Evolutionary conservation across 2,888 invertebrate genomes (phyloP), one percentile per base, ranked within the genome.

Genomic region (Aethes cnicana): DNA sequence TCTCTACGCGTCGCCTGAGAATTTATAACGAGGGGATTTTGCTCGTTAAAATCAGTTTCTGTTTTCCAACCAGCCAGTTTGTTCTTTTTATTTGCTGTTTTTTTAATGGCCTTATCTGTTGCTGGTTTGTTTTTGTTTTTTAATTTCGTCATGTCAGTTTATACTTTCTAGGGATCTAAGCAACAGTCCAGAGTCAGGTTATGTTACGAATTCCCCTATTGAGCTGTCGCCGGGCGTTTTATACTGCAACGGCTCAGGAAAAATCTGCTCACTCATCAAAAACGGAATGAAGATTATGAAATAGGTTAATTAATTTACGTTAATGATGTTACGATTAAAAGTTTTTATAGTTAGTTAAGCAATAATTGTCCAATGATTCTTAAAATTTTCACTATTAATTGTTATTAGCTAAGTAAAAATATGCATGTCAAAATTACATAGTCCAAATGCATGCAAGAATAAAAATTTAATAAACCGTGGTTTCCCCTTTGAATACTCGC

Each of bases 101-200:
- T 6, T 12, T 4, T 12, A 12, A 12, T 12, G 0, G 7, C 2
- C 6, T 14, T 3, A 14, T 30, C 14, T 16, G 14, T 16, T n/a
- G 8, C 39, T 12, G 7, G 11, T 25, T 3, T n/a, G 9, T 16
- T 2, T 16, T 2, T 7, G 8, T 11, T 11, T 3, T 6, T 36
- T 21, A 20, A 21, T 17, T 21, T 21, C 20, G 8, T 12, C 4
- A n/a, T n/a, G 1, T 4, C 4, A 21, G 37, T 5, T n/a, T 28
- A 36, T 16, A 14, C n/a, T 70, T 75, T 73, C 55, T 76, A 83
- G 77, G 74, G 68, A 56, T 53, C 57, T 60, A 50, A 76, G 74
- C 43, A 36, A 47, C 43, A 73, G 69, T 57, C 61, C 63, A 48
- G 81, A 85, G 52, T 84, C 84, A 18, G 85, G 80, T 5, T 84